These are phyloP conservation scores for Tortrix viridana DNA, from an alignment of 2,888 invertebrate genomes.

Conservation along the genomic window DNA sequence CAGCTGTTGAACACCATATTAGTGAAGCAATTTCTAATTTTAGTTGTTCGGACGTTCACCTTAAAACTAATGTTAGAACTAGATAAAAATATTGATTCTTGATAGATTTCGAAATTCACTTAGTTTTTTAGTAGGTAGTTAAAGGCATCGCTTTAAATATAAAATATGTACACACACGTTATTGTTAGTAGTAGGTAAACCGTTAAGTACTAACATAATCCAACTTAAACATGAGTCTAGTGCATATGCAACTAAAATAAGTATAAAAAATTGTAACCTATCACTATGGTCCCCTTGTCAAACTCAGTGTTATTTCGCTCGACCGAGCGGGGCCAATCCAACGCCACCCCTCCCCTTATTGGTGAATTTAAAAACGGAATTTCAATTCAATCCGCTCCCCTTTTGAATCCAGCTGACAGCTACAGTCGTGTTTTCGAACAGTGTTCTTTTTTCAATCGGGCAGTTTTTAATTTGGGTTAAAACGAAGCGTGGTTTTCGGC, in stretches of 20 bases:
- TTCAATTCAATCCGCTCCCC: conserved; percentile 80
- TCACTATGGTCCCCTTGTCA: conserved; percentile 58
- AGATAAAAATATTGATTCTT: background rate
- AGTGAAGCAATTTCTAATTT: conserved; percentile 20
- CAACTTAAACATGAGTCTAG: conserved; percentile 7
- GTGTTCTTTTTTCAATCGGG: background rate
- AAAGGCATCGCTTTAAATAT: background rate
- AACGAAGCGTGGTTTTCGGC: background rate
- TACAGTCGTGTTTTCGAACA: conserved; percentile 46
- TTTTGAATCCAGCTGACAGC: conserved; percentile 65
- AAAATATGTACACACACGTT: too few relatives aligned
- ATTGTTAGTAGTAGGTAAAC: too few relatives aligned
- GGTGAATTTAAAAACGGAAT: conserved; percentile 82
- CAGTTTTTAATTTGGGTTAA: background rate
- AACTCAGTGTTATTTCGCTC: conserved; percentile 69
- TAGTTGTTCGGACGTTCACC: conserved; percentile 7
- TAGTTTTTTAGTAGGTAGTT: too few relatives aligned
- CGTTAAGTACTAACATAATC: background rate
- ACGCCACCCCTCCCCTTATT: conserved; percentile 75
- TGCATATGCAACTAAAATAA: background rate
- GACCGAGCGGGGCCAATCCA: conserved; percentile 75
- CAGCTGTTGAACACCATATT: conserved; percentile 16
- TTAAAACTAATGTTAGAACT: background rate
- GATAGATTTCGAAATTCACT: background rate
- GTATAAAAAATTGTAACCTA: conserved; percentile 33